phyloP scores from a whole-genome alignment of 2,797 vertebrate genomes.

The Chelon labrosus region DNA sequence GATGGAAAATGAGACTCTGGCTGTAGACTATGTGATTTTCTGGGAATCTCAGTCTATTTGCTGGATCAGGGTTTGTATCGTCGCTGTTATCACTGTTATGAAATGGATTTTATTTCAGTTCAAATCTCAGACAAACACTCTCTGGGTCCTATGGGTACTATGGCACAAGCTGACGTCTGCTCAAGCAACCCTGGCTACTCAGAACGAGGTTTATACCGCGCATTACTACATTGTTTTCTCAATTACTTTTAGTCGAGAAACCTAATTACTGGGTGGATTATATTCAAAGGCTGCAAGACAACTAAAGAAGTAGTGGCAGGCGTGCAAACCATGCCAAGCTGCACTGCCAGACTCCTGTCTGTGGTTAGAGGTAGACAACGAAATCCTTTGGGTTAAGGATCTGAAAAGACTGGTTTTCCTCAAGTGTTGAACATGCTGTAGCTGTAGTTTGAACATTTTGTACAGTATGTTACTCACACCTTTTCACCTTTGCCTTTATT shows the following conservation, averaged over 20 bases:
- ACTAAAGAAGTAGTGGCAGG: too few relatives aligned
- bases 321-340: too few relatives aligned
- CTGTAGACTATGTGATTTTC: conserved; percentile 50
- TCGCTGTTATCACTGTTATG: conserved; percentile 32
- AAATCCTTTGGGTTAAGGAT: too few relatives aligned
- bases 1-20: conserved; percentile 40
- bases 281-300: too few relatives aligned
- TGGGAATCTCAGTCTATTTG: conserved; percentile 59
- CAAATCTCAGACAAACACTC: conserved; percentile 35
- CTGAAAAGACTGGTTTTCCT: too few relatives aligned
- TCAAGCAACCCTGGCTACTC: background rate
- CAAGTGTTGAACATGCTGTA: too few relatives aligned
- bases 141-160: background rate
- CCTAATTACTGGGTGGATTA: too few relatives aligned
- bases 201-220: background rate
- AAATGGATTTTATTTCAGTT: conserved; percentile 59
- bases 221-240: background rate
- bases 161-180: background rate
- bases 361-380: too few relatives aligned
- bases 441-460: too few relatives aligned
- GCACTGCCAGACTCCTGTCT: too few relatives aligned
- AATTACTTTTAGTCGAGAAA: background rate
- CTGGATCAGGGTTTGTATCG: conserved; percentile 55
- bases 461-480: too few relatives aligned
- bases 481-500: too few relatives aligned